Conservation (phyloP, 2,888 invertebrate species). For the Heliconius sara region DNA sequence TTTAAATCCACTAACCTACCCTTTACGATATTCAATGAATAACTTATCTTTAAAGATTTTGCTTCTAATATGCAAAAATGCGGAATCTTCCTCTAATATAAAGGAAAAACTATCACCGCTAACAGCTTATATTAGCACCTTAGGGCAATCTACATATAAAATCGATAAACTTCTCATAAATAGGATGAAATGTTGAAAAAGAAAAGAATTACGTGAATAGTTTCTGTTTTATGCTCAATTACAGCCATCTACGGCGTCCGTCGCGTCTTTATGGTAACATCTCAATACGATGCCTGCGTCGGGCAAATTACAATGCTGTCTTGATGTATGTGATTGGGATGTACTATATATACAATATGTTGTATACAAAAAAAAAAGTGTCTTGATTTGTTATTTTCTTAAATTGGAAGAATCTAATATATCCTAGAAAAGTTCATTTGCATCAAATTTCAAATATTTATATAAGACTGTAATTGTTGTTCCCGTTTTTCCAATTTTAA, state of each 20-base stretch:
- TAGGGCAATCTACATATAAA: neutral
- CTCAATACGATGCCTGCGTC: constrained; percentile 36
- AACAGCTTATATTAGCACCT: neutral
- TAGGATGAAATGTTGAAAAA: neutral
- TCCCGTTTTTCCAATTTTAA: too few species aligned
- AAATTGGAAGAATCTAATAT: too few species aligned
- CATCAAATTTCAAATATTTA: too few species aligned
- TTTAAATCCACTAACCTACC: neutral
- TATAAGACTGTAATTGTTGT: too few species aligned
- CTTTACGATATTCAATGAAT: neutral
- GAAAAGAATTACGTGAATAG: neutral
- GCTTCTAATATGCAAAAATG: neutral
- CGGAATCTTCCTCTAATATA: neutral
- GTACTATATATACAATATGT: neutral
- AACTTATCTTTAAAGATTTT: neutral
- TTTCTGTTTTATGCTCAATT: constrained; percentile 9
- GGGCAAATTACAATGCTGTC: constrained; percentile 33
- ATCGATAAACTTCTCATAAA: constrained; percentile 6
- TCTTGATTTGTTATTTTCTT: too few species aligned
- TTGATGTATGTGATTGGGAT: constrained; percentile 27
- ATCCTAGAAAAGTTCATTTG: too few species aligned
- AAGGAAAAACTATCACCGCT: neutral
- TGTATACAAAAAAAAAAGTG: neutral
- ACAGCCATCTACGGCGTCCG: constrained; percentile 4
- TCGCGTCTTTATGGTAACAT: constrained; percentile 30